Percentiles rank a stretch among this genome's conserved stretches.
phyloP scores from a whole-genome alignment of 2,888 invertebrate species.

The Lithosia quadra region DNA sequence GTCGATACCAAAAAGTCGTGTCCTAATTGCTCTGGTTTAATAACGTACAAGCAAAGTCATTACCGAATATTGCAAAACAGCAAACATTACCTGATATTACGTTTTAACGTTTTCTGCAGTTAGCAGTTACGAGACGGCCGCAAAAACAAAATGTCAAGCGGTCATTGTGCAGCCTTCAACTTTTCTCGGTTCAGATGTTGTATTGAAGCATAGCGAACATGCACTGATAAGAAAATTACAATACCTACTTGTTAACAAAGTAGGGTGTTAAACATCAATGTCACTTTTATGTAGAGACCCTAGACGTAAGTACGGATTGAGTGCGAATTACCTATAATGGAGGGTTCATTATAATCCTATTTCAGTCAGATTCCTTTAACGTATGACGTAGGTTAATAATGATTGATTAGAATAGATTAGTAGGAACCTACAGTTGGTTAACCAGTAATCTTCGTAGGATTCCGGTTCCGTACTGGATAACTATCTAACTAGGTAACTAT shows the following conservation, averaged over 20 bases:
- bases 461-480: not conserved
- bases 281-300: too few species aligned
- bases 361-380: too few species aligned
- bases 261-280: not conserved
- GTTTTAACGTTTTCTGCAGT: slow-evolving; percentile 6
- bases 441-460: too few species aligned
- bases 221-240: not conserved
- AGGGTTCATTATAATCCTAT: too few species aligned
- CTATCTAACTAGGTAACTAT: not conserved
- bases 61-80: slow-evolving; percentile 2
- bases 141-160: slow-evolving; percentile 8
- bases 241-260: not conserved
- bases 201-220: not conserved
- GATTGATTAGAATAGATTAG: too few species aligned
- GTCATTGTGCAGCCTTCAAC: slow-evolving; percentile 14
- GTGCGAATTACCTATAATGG: too few species aligned
- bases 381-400: too few species aligned
- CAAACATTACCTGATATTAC: slow-evolving; percentile 7
- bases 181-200: not conserved
- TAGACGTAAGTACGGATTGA: too few species aligned
- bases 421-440: too few species aligned
- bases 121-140: not conserved
- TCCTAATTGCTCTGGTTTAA: slow-evolving; percentile 18
- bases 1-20: not conserved
- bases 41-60: not conserved